Conservation (phyloP, 30 jellyfish, hydroid and myxozoan genomes). For the Calvadosia cruxmelitensis region DNA sequence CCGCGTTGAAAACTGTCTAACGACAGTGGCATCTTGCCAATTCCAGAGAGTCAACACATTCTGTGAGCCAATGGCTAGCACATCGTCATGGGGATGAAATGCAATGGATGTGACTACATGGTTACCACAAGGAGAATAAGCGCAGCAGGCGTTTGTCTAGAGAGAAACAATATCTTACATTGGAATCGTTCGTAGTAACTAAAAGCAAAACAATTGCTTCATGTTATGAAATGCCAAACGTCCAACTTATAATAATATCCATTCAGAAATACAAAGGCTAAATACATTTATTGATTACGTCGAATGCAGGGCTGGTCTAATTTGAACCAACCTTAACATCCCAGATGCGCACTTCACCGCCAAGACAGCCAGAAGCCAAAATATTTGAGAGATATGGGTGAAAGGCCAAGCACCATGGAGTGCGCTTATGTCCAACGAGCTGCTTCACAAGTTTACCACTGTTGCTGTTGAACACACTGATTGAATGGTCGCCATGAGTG, state of each 20-base stretch:
- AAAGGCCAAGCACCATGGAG: slow-evolving; percentile 69
- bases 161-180: too few species aligned
- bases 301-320: too few species aligned
- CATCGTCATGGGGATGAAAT: slow-evolving; percentile 61
- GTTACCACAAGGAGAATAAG: neutral
- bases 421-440: slow-evolving; percentile 50
- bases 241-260: too few species aligned
- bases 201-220: too few species aligned
- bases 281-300: too few species aligned
- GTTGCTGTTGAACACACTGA: slow-evolving; percentile 21
- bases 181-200: too few species aligned
- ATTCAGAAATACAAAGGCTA: too few species aligned
- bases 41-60: slow-evolving; percentile 27
- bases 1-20: slow-evolving; percentile 22
- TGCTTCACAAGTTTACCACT: slow-evolving; percentile 32
- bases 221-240: too few species aligned
- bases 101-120: slow-evolving; percentile 67
- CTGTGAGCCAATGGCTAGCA: slow-evolving; percentile 40
- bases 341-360: slow-evolving; percentile 91
- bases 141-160: neutral
- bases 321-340: slow-evolving; percentile 64
- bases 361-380: slow-evolving; percentile 83
- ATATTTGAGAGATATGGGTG: slow-evolving; percentile 54
- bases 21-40: slow-evolving; percentile 39
- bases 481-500: slow-evolving; percentile 55